A percentile compares a stretch with the other conserved stretches of the same genome.
These are phyloP conservation scores for Hyposoter didymator DNA, from an alignment of 2,888 invertebrate species.

Conservation along the genomic window DNA sequence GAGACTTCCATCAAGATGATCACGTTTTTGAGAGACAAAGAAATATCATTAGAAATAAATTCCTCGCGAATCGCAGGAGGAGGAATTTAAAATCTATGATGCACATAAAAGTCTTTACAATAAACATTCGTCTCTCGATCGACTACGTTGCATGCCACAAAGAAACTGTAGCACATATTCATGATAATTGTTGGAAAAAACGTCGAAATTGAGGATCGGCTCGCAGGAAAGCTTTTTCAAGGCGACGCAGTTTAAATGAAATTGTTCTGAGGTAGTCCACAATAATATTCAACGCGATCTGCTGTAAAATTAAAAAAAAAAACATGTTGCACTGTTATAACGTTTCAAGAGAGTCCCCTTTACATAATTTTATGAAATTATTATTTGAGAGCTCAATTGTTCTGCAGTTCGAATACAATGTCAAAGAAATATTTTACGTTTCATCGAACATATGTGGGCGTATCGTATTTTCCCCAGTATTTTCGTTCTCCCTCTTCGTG, in stretches of 20 bases:
- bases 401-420: neutral
- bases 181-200: neutral
- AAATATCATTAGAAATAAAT: slow-evolving; percentile 12
- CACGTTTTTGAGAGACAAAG: neutral
- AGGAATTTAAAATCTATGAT: neutral
- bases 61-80: neutral
- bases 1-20: slow-evolving; percentile 31
- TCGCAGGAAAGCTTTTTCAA: neutral
- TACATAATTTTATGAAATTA: slow-evolving; percentile 10
- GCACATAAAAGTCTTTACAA: neutral
- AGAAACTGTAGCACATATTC: neutral
- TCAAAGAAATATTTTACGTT: neutral
- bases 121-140: too few relatives aligned
- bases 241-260: neutral
- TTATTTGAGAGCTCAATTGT: slow-evolving; percentile 9
- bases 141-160: too few relatives aligned
- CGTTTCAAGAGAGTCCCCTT: neutral
- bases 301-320: neutral
- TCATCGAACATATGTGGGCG: neutral
- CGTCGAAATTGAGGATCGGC: neutral
- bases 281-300: neutral
- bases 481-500: neutral
- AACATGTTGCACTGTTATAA: neutral
- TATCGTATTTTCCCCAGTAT: slow-evolving; percentile 15
- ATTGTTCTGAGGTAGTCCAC: neutral